Conservation (phyloP, 2,113 vertebrate species). For the Oreochromis aureus region DNA sequence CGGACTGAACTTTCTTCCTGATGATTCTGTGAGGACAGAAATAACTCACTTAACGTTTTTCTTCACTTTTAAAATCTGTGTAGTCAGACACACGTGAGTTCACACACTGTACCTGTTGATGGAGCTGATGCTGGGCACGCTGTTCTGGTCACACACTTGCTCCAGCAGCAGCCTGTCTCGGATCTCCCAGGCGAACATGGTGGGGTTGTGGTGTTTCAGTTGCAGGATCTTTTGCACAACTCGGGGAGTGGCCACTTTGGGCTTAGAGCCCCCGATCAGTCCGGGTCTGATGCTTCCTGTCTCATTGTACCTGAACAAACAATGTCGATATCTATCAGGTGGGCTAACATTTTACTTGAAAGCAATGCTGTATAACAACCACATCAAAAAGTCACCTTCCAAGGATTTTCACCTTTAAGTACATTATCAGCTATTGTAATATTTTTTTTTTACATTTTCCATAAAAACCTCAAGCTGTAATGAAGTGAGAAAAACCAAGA, state of each 20-base stretch:
- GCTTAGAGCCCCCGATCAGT: conserved; percentile 78
- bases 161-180: conserved; percentile 75
- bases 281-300: conserved; percentile 78
- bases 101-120: conserved; percentile 68
- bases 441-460: background rate
- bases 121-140: conserved; percentile 80
- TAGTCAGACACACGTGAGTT: background rate
- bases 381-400: background rate
- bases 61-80: background rate
- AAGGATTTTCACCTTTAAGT: background rate
- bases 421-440: background rate
- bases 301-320: conserved; percentile 73
- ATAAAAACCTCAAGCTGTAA: background rate
- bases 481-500: background rate
- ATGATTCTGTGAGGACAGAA: conserved; percentile 70
- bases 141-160: conserved; percentile 72
- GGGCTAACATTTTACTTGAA: background rate
- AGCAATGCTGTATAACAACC: background rate
- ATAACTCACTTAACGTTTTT: background rate
- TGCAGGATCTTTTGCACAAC: conserved; percentile 78
- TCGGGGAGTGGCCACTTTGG: conserved; percentile 79
- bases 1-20: conserved; percentile 73
- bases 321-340: background rate
- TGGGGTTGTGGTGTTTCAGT: conserved; percentile 75
- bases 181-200: conserved; percentile 83